Evolutionary conservation across 2,113 vertebrate species (phyloP).

Genomic region (Plestiodon gilberti): DNA sequence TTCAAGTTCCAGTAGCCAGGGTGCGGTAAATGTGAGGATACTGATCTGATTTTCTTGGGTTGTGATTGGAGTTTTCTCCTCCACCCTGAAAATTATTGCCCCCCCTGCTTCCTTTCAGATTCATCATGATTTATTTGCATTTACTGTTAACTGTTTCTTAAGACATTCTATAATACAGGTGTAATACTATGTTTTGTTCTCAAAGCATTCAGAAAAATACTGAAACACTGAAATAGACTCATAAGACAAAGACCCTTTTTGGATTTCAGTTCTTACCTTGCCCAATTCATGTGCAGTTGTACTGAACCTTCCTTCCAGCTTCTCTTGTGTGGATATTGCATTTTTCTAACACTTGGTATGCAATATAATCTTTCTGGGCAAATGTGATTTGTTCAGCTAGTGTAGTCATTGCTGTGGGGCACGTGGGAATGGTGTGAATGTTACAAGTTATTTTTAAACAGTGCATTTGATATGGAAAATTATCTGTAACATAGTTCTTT

Average conservation of each 20-base stretch:
- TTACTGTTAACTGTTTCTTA: not conserved
- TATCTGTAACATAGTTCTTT: not conserved
- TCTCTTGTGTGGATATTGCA: not conserved
- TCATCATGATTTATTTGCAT: not conserved
- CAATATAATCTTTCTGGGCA: not conserved
- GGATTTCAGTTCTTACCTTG: not conserved
- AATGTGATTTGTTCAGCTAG: not conserved
- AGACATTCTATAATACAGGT: not conserved
- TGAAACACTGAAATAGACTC: not conserved
- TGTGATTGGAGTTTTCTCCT: too few species aligned
- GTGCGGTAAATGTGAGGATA: conserved; percentile 19
- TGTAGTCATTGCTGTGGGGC: not conserved
- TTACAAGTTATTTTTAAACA: not conserved
- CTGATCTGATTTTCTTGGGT: not conserved
- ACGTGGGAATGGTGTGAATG: not conserved
- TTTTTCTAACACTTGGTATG: not conserved
- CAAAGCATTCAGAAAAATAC: not conserved
- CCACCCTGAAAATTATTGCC: not conserved
- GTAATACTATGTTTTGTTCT: not conserved
- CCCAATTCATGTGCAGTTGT: not conserved
- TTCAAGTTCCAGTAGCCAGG: not conserved
- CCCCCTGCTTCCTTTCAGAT: not conserved
- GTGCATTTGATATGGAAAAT: not conserved
- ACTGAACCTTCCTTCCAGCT: not conserved
- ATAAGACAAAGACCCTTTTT: not conserved